These are phyloP conservation scores for Nephila pilipes DNA, from an alignment of 1,140 invertebrate genomes.

Conservation along the genomic window DNA sequence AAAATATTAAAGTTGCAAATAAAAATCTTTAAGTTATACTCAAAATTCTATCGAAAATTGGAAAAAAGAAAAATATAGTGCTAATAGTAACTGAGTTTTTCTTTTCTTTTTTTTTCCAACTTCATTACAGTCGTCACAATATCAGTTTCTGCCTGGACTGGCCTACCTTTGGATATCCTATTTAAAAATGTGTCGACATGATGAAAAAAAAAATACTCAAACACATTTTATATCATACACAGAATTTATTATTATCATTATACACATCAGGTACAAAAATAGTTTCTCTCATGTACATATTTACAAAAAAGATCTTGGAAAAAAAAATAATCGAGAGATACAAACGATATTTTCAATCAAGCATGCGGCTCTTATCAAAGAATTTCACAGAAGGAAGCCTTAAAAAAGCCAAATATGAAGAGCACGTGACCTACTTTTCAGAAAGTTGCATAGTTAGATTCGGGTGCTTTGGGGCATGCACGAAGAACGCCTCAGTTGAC, in stretches of 20 bases:
- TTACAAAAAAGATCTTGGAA: conserved; percentile 56
- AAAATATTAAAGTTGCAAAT: no score
- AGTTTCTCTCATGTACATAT: conserved; percentile 76
- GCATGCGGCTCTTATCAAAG: background rate
- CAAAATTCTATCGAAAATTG: no score
- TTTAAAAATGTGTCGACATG: background rate
- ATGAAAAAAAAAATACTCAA: background rate
- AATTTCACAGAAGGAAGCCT: background rate
- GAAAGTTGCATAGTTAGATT: conserved; percentile 54
- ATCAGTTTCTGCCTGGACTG: no score
- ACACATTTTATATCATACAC: conserved; percentile 62
- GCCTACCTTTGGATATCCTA: no score
- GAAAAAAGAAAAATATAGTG: no score
- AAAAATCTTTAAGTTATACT: no score
- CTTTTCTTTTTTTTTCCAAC: no score
- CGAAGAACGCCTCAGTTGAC: background rate
- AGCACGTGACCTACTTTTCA: background rate
- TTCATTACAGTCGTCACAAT: no score
- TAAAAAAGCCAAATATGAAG: background rate
- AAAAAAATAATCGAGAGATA: conserved; percentile 2
- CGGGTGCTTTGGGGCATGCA: background rate
- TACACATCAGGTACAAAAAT: conserved; percentile 72
- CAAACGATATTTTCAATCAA: background rate
- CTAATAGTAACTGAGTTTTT: no score
- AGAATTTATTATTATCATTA: conserved; percentile 72